Evolutionary conservation across 2,797 vertebrate genomes (phyloP), one percentile per base, ranked within the genome.

Genomic region (Cynopterus sphinx): DNA sequence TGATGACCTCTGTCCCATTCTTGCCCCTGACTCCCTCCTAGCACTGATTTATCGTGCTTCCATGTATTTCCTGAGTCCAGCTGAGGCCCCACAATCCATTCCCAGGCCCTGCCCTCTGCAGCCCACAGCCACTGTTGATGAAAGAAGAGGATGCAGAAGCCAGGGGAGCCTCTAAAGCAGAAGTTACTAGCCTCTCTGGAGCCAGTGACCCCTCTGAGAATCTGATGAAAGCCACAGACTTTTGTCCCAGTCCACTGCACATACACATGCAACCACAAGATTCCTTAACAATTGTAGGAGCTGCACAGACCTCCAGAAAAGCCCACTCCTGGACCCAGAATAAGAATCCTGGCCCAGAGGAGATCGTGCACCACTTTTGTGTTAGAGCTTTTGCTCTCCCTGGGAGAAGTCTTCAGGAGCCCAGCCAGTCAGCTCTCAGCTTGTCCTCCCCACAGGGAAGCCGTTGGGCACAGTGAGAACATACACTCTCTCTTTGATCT

Each of bases 391-490:
- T 43, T 67, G 53, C 9, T 22, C 33, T 78, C 77, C 55, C 49
- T 65, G 9, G n/a, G 73, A 94, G 85, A 78, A 88, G 39, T 5
- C 65, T 28, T 19, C 33, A 87, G 39, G 17, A 61, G 28, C 79
- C 92, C 53, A 86, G 41, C 28, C 28, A 90, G 84, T 81, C n/a
- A 81, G 53, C 46, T 87, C 55, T 26, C 49, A 84, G 78, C 36
- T 79, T 88, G 57, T 70, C 55, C 19, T 92, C 70, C 13, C 71
- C 46, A 10, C 0, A 39, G 39, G 87, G 74, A 90, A 94, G 77
- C 68, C 77, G 71, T 73, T 59, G 28, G 49, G 79, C 49, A 95
- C 59, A 81, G 43, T 75, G 51, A 94, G 49, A 95, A 97, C 46
- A 95, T 17, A 71, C 17, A 65, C 16, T 73, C 19, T 70, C 67